A percentile compares a stretch with the other conserved stretches of the same genome.
phyloP scores from a whole-genome alignment of 35 echinoderm and acorn worm species.

The Apostichopus parvimensis region DNA sequence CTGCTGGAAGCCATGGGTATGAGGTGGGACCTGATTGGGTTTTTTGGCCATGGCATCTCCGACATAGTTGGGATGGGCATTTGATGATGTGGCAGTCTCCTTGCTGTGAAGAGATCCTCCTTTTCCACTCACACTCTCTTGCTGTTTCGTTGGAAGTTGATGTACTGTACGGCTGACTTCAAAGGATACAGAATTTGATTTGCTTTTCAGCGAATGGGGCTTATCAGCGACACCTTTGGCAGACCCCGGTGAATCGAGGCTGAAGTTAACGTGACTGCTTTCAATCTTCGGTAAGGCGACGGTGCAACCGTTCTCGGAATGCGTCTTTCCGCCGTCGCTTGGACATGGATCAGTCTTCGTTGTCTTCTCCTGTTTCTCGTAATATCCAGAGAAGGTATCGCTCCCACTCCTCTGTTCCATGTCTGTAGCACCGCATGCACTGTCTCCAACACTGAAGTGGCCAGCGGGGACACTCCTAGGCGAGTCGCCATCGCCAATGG shows the following conservation, averaged over 20 bases:
- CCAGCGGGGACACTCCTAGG: background rate
- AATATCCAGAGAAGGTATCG: background rate
- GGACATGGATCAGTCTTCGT: background rate
- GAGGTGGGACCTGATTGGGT: too few species aligned
- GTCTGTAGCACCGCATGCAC: background rate
- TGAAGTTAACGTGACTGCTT: background rate
- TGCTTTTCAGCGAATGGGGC: conserved; percentile 1
- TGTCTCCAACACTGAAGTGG: background rate
- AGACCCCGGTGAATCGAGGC: background rate
- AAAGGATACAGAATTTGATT: background rate
- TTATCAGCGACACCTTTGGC: background rate
- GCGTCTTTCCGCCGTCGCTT: too few species aligned
- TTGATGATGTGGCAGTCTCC: background rate
- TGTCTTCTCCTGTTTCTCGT: background rate
- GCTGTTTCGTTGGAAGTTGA: background rate
- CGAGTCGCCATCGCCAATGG: background rate
- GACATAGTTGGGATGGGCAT: too few species aligned
- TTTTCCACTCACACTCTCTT: background rate
- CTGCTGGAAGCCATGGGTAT: too few species aligned
- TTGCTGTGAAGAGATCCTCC: background rate
- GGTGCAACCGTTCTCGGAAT: too few species aligned
- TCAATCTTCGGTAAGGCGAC: too few species aligned
- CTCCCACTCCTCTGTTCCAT: too few species aligned
- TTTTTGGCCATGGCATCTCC: too few species aligned
- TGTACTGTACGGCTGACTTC: background rate